Conservation (phyloP, 1,140 invertebrate species). For the Paraescarpia echinospica region DNA sequence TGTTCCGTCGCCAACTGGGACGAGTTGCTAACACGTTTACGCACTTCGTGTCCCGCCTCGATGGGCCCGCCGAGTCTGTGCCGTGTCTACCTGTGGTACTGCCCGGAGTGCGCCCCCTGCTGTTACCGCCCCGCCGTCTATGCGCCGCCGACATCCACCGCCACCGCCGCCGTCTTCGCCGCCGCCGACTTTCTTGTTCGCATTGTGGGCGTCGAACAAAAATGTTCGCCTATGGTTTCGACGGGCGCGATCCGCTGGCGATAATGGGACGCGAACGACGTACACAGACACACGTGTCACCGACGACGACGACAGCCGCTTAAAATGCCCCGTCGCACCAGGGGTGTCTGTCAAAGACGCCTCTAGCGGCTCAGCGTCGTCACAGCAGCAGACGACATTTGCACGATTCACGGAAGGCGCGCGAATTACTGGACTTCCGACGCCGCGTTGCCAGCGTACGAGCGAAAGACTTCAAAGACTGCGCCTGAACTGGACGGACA, state of each 20-base stretch:
- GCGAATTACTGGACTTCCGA: not conserved
- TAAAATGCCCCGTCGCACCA: not conserved
- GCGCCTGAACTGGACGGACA: not conserved
- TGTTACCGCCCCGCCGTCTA: not conserved
- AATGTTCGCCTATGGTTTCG: not conserved
- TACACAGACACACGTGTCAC: not conserved
- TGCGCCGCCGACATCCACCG: not conserved
- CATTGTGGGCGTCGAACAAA: not conserved
- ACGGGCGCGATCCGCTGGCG: not conserved
- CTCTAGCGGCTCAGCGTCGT: not conserved
- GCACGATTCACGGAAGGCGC: not conserved
- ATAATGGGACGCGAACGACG: not conserved
- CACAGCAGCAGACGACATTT: not conserved
- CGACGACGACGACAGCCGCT: not conserved
- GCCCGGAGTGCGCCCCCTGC: not conserved
- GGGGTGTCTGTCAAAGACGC: not conserved
- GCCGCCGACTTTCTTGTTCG: not conserved
- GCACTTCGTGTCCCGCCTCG: not conserved
- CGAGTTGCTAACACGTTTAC: not conserved
- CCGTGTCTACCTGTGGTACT: not conserved
- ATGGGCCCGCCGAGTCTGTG: not conserved
- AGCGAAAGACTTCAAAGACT: not conserved
- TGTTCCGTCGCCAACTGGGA: not conserved
- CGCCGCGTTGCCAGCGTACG: not conserved
- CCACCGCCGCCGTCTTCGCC: too few species aligned